Percentiles rank a stretch among this genome's conserved stretches.
Conservation (phyloP, 2,113 vertebrate species). For the Heliornis fulica region DNA sequence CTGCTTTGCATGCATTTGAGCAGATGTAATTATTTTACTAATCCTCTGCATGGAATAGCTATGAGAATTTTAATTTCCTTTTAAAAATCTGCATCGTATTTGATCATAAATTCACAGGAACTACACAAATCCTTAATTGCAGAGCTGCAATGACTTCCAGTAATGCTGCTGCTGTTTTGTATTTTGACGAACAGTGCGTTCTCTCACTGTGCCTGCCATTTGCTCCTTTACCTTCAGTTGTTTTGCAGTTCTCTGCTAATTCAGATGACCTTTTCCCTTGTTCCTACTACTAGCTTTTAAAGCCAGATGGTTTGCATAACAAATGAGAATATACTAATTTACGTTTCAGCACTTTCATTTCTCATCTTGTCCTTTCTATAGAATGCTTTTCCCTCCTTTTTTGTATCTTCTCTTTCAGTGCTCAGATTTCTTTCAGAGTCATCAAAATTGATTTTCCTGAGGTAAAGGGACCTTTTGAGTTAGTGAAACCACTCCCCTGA, state of each 20-base stretch:
- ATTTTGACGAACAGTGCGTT: constrained; percentile 45
- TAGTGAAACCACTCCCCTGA: not conserved
- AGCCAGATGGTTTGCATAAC: constrained; percentile 48
- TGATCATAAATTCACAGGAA: constrained; percentile 25
- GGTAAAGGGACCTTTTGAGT: not conserved
- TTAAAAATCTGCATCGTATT: constrained; percentile 16
- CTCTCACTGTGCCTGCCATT: constrained; percentile 20
- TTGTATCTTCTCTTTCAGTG: not conserved
- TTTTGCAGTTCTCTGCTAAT: constrained; percentile 56
- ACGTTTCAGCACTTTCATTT: constrained; percentile 59
- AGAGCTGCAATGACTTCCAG: not conserved
- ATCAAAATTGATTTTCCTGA: constrained; percentile 13
- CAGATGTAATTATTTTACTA: constrained; percentile 17
- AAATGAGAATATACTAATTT: constrained; percentile 67
- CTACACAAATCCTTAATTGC: constrained; percentile 11
- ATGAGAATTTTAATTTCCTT: constrained; percentile 17
- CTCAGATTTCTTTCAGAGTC: not conserved
- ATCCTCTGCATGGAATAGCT: not conserved
- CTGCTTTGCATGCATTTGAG: not conserved
- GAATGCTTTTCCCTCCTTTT: constrained; percentile 32
- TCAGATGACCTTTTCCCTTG: constrained; percentile 47
- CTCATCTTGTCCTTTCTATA: constrained; percentile 46
- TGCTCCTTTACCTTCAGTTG: constrained; percentile 49
- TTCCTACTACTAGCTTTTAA: constrained; percentile 19
- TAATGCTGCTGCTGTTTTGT: not conserved